Conservation (phyloP, 1,140 invertebrate genomes). For the Cherax destructor region DNA sequence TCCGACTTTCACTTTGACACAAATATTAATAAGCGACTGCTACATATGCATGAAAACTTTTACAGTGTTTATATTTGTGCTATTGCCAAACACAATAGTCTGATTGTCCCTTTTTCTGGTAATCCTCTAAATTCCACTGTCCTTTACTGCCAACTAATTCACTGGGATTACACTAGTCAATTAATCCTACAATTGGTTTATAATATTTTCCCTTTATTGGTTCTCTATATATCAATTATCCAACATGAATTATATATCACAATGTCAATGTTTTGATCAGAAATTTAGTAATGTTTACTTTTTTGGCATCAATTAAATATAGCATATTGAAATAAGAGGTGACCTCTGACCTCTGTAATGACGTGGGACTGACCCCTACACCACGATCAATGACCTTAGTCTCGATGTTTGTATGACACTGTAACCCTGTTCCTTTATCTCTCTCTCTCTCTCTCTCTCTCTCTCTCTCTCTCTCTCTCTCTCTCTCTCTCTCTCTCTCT, state of each 20-base stretch:
- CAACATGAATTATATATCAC: slow-evolving; percentile 19
- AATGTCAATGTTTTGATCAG: not conserved
- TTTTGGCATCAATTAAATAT: not conserved
- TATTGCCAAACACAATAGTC: slow-evolving; percentile 11
- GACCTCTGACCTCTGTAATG: not conserved
- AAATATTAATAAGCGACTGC: not conserved
- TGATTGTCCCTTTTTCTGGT: slow-evolving; percentile 13
- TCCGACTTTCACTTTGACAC: not conserved
- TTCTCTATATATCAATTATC: slow-evolving; percentile 29
- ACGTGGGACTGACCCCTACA: not conserved
- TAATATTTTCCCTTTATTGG: slow-evolving; percentile 8
- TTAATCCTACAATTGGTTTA: slow-evolving; percentile 31
- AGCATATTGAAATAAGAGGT: not conserved
- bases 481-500: slow-evolving; percentile 25
- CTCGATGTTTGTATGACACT: no score
- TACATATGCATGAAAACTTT: slow-evolving; percentile 23
- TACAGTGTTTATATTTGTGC: not conserved
- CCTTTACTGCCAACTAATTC: slow-evolving; percentile 30
- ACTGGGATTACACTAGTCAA: slow-evolving; percentile 16
- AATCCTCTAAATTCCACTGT: slow-evolving; percentile 13
- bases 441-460: slow-evolving; percentile 13
- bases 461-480: slow-evolving; percentile 31
- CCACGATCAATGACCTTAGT: no score
- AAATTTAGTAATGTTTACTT: not conserved
- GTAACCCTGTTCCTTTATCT: not conserved